These are phyloP conservation scores for Diadumene lineata DNA, from an alignment of 92 coral and sea anemone species.

Conservation along the genomic window DNA sequence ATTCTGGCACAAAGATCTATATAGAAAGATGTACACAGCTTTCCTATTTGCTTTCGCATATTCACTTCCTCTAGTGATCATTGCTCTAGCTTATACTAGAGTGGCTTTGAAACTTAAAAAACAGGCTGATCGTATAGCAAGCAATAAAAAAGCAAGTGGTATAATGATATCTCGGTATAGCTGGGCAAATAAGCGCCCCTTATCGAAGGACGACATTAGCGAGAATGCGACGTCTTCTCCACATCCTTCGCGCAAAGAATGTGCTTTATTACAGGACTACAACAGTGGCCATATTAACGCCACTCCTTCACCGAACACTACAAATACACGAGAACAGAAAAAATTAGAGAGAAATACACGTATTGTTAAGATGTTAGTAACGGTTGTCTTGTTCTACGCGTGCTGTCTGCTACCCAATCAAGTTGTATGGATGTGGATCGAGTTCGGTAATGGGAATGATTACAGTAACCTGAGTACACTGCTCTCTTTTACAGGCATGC, in stretches of 20 bases:
- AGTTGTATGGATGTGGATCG: conserved; percentile 93
- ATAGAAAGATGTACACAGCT: conserved; percentile 72
- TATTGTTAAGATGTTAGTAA: conserved; percentile 87
- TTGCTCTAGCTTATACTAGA: conserved; percentile 73
- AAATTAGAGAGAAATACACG: conserved; percentile 71
- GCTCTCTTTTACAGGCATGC: conserved; percentile 64
- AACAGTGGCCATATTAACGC: conserved; percentile 29
- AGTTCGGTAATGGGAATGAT: conserved; percentile 69
- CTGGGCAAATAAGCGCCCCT: conserved; percentile 34
- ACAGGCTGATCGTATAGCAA: conserved; percentile 67
- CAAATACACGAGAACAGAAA: conserved; percentile 57
- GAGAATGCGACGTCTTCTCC: conserved; percentile 42
- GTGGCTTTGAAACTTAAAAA: conserved; percentile 74
- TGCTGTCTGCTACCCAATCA: conserved; percentile 89
- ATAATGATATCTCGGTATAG: conserved; percentile 31
- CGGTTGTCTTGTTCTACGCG: conserved; percentile 81
- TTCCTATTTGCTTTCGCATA: conserved; percentile 73
- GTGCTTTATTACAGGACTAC: conserved; percentile 19
- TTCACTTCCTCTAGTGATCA: conserved; percentile 65
- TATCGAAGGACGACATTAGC: conserved; percentile 32
- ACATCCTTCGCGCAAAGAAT: conserved; percentile 22
- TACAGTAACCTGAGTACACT: conserved; percentile 39
- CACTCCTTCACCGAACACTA: conserved; percentile 32
- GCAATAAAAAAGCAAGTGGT: conserved; percentile 56
- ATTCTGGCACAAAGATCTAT: conserved; percentile 56